Evolutionary conservation across 2,113 vertebrate genomes (phyloP).

Genomic region (Onychorhynchus coronatus): DNA sequence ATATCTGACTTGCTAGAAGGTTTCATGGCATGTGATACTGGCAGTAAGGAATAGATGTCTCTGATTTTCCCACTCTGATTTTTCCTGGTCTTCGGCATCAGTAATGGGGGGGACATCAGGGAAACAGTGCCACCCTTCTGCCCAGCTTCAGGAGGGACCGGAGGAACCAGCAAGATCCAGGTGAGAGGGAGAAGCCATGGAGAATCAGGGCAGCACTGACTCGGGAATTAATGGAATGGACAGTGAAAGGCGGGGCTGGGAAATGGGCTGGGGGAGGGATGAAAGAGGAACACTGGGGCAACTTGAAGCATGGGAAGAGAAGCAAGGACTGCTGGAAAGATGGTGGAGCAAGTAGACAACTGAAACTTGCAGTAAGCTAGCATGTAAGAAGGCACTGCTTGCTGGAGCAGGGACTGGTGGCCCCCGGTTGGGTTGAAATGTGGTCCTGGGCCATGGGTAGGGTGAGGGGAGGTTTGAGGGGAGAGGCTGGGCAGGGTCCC

Average conservation of each 20-base stretch:
- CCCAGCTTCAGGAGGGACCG: neutral
- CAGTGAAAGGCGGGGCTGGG: neutral
- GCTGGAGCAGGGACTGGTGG: neutral
- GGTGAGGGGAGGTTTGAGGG: fast-evolving
- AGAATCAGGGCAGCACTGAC: neutral
- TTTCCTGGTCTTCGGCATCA: neutral
- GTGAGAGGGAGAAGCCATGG: neutral
- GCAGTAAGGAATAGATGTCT: neutral
- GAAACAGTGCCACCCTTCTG: neutral
- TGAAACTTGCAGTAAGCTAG: neutral
- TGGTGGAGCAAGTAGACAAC: neutral
- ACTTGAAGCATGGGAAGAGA: neutral
- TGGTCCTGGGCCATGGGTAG: neutral
- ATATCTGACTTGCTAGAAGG: neutral
- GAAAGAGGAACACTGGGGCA: neutral
- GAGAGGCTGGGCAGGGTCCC: neutral
- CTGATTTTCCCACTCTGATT: neutral
- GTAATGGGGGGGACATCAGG: neutral
- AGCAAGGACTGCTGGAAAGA: neutral
- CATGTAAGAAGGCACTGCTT: neutral
- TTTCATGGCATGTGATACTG: neutral
- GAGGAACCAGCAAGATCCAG: neutral
- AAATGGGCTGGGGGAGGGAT: neutral
- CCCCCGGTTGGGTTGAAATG: neutral
- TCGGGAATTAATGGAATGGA: neutral